Evolutionary conservation across 2,888 invertebrate species (phyloP).

Genomic region (Pherbina coryleti): DNA sequence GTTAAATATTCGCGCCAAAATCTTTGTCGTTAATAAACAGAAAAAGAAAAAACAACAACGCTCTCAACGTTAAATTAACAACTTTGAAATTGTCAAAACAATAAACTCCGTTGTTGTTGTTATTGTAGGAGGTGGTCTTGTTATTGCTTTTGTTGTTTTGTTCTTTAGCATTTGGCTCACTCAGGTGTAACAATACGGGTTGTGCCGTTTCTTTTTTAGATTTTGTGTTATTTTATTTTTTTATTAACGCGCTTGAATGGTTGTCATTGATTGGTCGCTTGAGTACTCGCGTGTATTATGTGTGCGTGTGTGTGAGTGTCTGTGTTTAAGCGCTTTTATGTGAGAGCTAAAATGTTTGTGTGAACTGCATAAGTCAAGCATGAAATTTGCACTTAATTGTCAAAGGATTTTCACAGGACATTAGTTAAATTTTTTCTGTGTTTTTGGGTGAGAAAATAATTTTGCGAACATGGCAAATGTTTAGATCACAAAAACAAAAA

Average conservation of each 20-base stretch:
- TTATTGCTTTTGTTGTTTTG: neutral
- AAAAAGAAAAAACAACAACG: neutral
- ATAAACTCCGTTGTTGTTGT: neutral
- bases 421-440: neutral
- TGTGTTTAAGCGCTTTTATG: neutral
- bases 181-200: neutral
- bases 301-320: neutral
- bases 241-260: neutral
- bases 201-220: neutral
- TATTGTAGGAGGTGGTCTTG: neutral
- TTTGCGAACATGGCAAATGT: neutral
- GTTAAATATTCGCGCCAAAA: neutral
- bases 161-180: neutral
- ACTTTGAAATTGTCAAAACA: too few relatives aligned
- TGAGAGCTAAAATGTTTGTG: too few relatives aligned
- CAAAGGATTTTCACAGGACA: conserved; percentile 24
- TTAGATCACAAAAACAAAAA: neutral
- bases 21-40: neutral
- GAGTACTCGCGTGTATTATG: neutral
- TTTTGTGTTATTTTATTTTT: neutral
- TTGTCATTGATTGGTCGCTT: neutral
- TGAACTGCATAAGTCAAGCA: conserved; percentile 41
- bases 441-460: conserved; percentile 10
- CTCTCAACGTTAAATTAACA: neutral
- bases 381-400: conserved; percentile 42